Evolutionary conservation across 1,140 invertebrate species (phyloP).

Genomic region (Phenacoccus solenopsis): DNA sequence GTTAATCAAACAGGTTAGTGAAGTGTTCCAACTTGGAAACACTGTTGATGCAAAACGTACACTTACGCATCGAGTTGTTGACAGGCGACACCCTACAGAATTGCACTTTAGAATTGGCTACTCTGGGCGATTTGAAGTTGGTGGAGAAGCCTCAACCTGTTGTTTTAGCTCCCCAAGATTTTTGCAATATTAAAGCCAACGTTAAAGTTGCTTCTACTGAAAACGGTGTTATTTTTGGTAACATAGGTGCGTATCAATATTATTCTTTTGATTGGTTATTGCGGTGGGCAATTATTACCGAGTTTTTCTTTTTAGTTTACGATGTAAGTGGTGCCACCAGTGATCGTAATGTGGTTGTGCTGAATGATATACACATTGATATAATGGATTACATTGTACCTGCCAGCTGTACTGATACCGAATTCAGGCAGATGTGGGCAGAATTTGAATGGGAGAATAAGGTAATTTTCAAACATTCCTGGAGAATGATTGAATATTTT

Average conservation of each 20-base stretch:
- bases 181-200: conserved; percentile 95
- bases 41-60: no score
- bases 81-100: conserved; percentile 87
- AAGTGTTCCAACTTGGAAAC: background rate
- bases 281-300: background rate
- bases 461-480: conserved; percentile 35
- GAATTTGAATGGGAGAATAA: conserved; percentile 99
- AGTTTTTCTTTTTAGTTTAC: conserved; percentile 53
- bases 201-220: conserved; percentile 93
- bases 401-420: conserved; percentile 83
- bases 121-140: conserved; percentile 91
- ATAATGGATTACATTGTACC: conserved; percentile 99
- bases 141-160: conserved; percentile 94
- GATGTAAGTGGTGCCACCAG: conserved; percentile 85
- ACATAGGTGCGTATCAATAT: conserved; percentile 53
- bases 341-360: conserved; percentile 90
- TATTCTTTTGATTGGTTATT: background rate
- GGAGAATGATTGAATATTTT: background rate
- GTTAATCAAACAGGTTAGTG: conserved; percentile 85
- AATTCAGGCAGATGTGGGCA: conserved; percentile 98
- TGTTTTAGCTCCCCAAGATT: conserved; percentile 90
- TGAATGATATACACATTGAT: conserved; percentile 99
- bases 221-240: conserved; percentile 99
- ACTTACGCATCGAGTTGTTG: conserved; percentile 26
- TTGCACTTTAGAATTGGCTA: conserved; percentile 93